A percentile compares a stretch with the other conserved stretches of the same genome.
Conservation (phyloP, 2,888 invertebrate species). For the Tigriopus californicus region DNA sequence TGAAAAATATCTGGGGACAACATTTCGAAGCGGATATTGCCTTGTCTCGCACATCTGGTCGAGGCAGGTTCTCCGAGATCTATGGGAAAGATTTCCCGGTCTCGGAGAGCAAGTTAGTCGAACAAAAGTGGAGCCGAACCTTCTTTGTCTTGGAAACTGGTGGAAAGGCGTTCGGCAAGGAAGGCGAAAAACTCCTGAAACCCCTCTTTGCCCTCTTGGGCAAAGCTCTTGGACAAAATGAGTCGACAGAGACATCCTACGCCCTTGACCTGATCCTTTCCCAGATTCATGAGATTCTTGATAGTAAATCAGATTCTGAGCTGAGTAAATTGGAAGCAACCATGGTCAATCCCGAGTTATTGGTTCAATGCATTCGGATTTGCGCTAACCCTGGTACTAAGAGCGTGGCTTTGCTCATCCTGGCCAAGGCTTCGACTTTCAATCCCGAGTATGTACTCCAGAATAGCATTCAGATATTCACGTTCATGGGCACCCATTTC, state of each 20-base stretch:
- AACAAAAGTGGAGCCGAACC: slow-evolving; percentile 1
- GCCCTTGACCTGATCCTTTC: slow-evolving; percentile 2
- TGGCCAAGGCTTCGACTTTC: slow-evolving; percentile 5
- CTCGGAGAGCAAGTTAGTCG: neutral
- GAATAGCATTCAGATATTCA: slow-evolving; percentile 12
- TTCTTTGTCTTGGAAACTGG: neutral
- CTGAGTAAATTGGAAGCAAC: too few species aligned
- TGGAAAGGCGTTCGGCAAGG: too few species aligned
- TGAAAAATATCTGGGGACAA: too few species aligned
- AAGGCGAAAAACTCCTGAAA: neutral
- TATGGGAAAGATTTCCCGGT: too few species aligned
- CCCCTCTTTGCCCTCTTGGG: neutral
- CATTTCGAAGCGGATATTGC: too few species aligned
- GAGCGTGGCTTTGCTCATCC: neutral
- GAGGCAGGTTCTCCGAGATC: too few species aligned
- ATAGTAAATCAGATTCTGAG: neutral
- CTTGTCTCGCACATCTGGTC: too few species aligned
- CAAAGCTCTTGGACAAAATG: neutral
- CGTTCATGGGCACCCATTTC: slow-evolving; percentile 14
- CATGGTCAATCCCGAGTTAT: slow-evolving; percentile 1
- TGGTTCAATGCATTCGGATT: slow-evolving; percentile 11
- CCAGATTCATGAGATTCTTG: neutral
- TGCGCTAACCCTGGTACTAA: neutral
- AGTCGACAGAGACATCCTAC: neutral
- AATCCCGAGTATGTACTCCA: slow-evolving; percentile 12